Base-by-base conservation (phyloP, 2,888 invertebrate genomes). In the Oscheius sp. region DNA sequence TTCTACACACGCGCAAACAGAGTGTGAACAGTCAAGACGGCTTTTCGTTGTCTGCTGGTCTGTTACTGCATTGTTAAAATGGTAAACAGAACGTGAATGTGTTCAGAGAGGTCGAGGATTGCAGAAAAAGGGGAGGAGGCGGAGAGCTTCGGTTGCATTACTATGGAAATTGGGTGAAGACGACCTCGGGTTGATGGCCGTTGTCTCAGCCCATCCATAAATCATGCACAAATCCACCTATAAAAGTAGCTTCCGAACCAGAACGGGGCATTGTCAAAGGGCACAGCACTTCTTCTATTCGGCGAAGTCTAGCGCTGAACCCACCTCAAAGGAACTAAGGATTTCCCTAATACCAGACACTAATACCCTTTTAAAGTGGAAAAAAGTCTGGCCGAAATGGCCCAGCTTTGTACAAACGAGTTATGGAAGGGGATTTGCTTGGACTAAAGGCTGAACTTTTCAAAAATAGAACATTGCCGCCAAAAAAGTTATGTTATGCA, bases 1-100 rank as follows among this genome's bases (percentile, higher is more conserved):
- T 61, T 61, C 61, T 27, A 5, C 23, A 17, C 25, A 45, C 27
- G 29, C 17, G 61, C 61, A 61, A 61, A 61, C 61, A 61, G 45
- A 45, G 61, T 61, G 61, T 61, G 61, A 61, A 61, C 61, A 37
- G 57, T 37, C 17, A 57, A 57, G 57, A 34, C 34, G 57, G 10
- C 57, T 37, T 55, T 52, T 29, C 52, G 52, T 6, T n/a, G 55
- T 34, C 55, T 55, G 34, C 33, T 20, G 31, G 25, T 25, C 23
- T 27, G 52, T 52, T 29, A 52, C 52, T 27, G 52, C n/a, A 23
- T 27, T 10, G 25, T 5, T 52, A 27, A 27, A 20, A 27, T 27
- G 29, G 6, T 27, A 25, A 52, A 52, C 27, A 52, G 42, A 12
- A 6, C 37, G 46, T n/a, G 46, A 12, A 48, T 20, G 25, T 25